These are phyloP conservation scores for Nothocercus nigrocapillus DNA, from an alignment of 2,113 vertebrate genomes.

Conservation along the genomic window DNA sequence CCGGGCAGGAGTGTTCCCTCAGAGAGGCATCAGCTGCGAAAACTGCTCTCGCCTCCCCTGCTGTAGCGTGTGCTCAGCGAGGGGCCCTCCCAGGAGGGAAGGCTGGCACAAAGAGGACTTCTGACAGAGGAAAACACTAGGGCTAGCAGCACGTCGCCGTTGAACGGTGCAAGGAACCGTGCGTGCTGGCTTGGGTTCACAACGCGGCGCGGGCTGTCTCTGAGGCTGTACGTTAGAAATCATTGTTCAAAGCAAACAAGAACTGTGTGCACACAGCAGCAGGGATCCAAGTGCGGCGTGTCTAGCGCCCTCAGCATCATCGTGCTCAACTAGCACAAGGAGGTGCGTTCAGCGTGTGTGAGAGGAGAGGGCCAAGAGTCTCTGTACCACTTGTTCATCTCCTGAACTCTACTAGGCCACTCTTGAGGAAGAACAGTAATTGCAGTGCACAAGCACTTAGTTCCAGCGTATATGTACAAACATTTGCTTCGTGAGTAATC, in stretches of 20 bases:
- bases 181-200: neutral
- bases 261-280: neutral
- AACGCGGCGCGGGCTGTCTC: neutral
- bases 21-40: neutral
- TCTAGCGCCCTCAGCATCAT: neutral
- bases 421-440: neutral
- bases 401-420: neutral
- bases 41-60: neutral
- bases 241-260: constrained; percentile 8
- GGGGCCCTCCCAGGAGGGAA: neutral
- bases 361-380: neutral
- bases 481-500: neutral
- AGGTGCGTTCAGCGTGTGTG: neutral
- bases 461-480: neutral
- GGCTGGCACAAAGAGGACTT: neutral
- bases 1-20: neutral
- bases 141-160: neutral
- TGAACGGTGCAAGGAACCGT: neutral
- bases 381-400: neutral
- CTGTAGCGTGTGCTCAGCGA: rapidly evolving
- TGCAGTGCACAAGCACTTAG: neutral
- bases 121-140: neutral
- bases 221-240: neutral
- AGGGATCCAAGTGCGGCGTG: neutral
- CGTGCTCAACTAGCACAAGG: neutral